A percentile compares a stretch with the other conserved stretches of the same genome.
Conservation (phyloP, 2,113 vertebrate genomes). For the Hyaena hyaena region DNA sequence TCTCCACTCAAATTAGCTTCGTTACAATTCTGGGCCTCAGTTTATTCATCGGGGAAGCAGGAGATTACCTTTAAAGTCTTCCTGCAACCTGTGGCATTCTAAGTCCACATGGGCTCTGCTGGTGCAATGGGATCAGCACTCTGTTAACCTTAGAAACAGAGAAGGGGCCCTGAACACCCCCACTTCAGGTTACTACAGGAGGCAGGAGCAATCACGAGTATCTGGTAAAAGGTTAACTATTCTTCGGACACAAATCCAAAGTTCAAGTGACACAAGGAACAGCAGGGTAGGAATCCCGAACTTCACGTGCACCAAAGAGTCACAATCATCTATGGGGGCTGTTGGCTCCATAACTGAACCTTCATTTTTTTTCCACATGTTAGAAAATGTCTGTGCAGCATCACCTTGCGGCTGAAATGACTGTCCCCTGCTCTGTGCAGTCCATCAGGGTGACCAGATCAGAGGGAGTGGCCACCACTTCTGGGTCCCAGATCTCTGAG, state of each 20-base stretch:
- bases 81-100: background rate
- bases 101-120: background rate
- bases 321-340: background rate
- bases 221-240: background rate
- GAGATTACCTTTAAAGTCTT: background rate
- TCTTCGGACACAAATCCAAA: background rate
- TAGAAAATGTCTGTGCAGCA: background rate
- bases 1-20: background rate
- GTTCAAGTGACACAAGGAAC: background rate
- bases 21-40: background rate
- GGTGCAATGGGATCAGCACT: background rate
- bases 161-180: background rate
- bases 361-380: background rate
- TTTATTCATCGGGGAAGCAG: constrained; percentile 33
- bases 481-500: background rate
- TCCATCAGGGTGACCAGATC: background rate
- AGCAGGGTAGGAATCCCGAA: background rate
- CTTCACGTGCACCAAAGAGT: background rate
- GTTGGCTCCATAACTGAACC: background rate
- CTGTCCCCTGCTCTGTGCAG: background rate
- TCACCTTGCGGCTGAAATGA: background rate
- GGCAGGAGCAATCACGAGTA: background rate
- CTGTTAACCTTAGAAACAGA: background rate
- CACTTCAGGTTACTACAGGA: background rate
- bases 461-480: background rate